phyloP scores from a whole-genome alignment of 92 coral and sea anemone genomes.

The Palythoa heliodiscus region DNA sequence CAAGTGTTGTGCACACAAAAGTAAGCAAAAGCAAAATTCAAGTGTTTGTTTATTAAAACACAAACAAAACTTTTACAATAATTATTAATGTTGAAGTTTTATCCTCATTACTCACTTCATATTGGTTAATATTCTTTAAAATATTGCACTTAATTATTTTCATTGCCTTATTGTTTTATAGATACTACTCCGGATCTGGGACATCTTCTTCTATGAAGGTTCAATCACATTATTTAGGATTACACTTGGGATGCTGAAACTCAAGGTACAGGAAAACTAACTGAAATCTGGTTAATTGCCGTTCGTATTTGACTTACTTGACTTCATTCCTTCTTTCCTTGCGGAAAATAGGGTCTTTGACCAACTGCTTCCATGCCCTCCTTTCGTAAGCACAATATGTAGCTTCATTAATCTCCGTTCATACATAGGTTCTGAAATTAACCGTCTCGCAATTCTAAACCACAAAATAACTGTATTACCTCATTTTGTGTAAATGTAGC shows the following conservation, averaged over 20 bases:
- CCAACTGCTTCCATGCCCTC: too few species aligned
- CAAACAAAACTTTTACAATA: background rate
- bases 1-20: conserved; percentile 97
- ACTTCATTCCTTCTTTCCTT: too few species aligned
- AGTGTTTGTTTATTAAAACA: background rate
- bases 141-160: background rate
- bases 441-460: too few species aligned
- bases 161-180: background rate
- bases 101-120: too few species aligned
- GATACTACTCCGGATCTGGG: conserved; percentile 95
- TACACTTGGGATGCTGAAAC: conserved; percentile 94
- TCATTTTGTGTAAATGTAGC: too few species aligned
- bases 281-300: background rate
- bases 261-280: conserved; percentile 70
- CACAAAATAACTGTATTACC: too few species aligned
- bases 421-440: too few species aligned
- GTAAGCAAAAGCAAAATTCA: conserved; percentile 38
- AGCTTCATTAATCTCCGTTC: too few species aligned
- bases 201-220: conserved; percentile 93
- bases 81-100: too few species aligned
- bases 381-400: too few species aligned
- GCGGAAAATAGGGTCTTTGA: too few species aligned
- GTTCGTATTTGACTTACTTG: too few species aligned
- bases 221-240: conserved; percentile 91
- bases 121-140: background rate